Base-by-base conservation (phyloP, 1,140 invertebrate genomes). In the Tenebrio molitor region DNA sequence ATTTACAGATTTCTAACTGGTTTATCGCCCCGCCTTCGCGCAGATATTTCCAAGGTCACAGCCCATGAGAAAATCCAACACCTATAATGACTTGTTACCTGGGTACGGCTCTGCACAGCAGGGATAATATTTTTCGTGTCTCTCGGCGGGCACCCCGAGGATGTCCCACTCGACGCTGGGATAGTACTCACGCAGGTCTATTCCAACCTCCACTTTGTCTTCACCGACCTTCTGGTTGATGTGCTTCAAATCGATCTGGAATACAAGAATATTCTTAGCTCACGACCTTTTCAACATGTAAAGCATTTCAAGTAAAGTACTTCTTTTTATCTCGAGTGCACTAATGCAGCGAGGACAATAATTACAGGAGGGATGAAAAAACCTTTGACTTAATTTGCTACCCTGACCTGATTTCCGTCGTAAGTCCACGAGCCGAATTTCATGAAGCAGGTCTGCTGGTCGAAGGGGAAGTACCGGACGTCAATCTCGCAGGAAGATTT, bases 381-480 rank as follows among this genome's bases (percentile, higher is more conserved):
- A n/a, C n/a, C n/a, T n/a, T n/a, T n/a, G n/a, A n/a, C n/a, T n/a
- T n/a, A n/a, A n/a, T n/a, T n/a, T n/a, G n/a, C n/a, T n/a, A n/a
- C n/a, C n/a, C 71, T 79, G 85, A 97, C 92, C 89, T 96, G 93
- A 84, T 94, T 93, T 42, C 96, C 96, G 80, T 99, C 97, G 83
- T 99, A 99, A 1, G 96, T 97, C 98, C 97, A 99, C 0, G 96
- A 98, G 2, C 97, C 97, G 80, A 97, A 97, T 80, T 97, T 97
- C 91, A 97, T 93, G 83, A 96, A 95, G 84, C 95, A 97, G 0
- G 93, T 95, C 83, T 99, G 97, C 79, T 98, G 93, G 86, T 98
- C 97, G 82, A 98, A 99, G 0, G 97, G 97, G 85, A 99, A 99
- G 83, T 97, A 96, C 44, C 93, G 88, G 0, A 99, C 96, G 82